Conservation (phyloP, 2,113 vertebrate species). For the Hyaena hyaena region DNA sequence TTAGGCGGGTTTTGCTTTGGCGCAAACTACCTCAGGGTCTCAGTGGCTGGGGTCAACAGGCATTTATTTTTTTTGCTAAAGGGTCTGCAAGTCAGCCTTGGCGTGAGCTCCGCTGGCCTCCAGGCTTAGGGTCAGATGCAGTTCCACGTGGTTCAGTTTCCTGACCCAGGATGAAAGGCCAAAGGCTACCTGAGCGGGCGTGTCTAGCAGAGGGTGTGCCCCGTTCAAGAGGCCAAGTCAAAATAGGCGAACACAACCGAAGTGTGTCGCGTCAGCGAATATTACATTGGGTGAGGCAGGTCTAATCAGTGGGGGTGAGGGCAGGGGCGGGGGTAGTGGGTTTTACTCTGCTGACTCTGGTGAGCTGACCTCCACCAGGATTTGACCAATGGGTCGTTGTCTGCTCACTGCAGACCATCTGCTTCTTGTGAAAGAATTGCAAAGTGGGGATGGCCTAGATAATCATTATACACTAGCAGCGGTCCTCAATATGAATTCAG, state of each 20-base stretch:
- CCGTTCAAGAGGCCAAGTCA: neutral
- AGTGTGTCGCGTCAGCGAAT: neutral
- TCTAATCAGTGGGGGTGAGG: neutral
- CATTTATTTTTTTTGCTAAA: neutral
- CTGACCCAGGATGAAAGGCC: neutral
- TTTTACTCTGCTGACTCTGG: neutral
- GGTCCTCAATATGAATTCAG: neutral
- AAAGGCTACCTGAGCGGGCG: neutral
- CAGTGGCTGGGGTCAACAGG: neutral
- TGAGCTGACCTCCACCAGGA: neutral
- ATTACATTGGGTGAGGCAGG: neutral
- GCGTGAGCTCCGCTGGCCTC: neutral
- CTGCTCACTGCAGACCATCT: neutral
- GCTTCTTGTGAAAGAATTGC: neutral
- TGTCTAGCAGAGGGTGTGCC: neutral
- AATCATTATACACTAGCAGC: neutral
- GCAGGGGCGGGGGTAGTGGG: fast-evolving
- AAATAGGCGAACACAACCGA: neutral
- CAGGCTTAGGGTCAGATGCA: neutral
- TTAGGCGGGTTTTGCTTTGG: neutral
- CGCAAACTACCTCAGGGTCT: neutral
- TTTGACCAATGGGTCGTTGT: neutral
- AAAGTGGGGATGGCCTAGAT: neutral
- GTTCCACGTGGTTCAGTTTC: neutral
- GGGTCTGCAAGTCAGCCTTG: neutral